Evolutionary conservation across 2,113 vertebrate species (phyloP).

Genomic region (Craseonycteris thonglongyai): DNA sequence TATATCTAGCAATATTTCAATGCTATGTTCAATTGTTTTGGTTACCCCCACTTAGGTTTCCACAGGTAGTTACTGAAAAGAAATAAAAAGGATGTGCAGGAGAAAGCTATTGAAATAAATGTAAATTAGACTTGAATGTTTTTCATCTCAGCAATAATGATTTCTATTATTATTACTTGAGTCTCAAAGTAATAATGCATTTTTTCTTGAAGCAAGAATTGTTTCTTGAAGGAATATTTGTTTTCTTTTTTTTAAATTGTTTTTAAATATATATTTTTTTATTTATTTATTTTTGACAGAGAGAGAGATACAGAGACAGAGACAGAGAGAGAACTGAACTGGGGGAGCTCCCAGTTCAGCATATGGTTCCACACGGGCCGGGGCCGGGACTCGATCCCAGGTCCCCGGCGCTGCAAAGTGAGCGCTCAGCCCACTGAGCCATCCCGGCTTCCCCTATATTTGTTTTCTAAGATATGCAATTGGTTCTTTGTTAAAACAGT

Average conservation of each 20-base stretch:
- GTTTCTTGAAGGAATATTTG: not conserved
- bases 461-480: not conserved
- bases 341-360: too few species aligned
- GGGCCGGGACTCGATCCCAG: too few species aligned
- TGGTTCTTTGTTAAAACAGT: not conserved
- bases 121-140: not conserved
- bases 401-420: too few species aligned
- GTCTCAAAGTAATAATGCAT: not conserved
- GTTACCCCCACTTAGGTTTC: not conserved
- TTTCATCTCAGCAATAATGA: not conserved
- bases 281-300: too few species aligned
- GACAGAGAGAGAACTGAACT: too few species aligned
- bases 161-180: not conserved
- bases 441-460: too few species aligned
- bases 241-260: too few species aligned
- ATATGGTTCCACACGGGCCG: too few species aligned
- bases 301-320: too few species aligned
- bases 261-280: too few species aligned
- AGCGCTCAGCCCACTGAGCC: too few species aligned
- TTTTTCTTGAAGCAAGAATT: slow-evolving; percentile 28
- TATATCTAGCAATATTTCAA: not conserved
- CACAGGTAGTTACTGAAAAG: not conserved
- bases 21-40: not conserved
- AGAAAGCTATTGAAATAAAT: not conserved
- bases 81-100: not conserved